Conservation (phyloP, 2,888 invertebrate genomes). For the Cheilosia grossa region DNA sequence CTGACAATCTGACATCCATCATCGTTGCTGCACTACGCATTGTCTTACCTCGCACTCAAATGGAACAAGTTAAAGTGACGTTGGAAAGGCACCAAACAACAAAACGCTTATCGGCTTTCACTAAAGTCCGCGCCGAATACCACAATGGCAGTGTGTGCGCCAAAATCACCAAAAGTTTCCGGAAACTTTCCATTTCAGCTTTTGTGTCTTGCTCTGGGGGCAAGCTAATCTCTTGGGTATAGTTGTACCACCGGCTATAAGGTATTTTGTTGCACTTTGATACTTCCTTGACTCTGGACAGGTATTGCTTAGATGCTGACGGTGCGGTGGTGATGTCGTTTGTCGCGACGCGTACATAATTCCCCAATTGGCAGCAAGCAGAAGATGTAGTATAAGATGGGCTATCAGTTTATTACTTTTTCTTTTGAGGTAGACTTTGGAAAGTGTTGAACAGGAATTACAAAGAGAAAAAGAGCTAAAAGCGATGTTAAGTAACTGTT, state of each 20-base stretch:
- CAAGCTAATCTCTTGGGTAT: slow-evolving; percentile 36
- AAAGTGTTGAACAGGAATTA: slow-evolving; percentile 35
- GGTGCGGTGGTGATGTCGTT: not conserved
- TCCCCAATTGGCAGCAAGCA: slow-evolving; percentile 34
- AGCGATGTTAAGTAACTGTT: slow-evolving; percentile 46
- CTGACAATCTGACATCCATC: slow-evolving; percentile 48
- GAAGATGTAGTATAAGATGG: slow-evolving; percentile 26
- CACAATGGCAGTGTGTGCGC: slow-evolving; percentile 30
- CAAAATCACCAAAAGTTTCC: slow-evolving; percentile 64
- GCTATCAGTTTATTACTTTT: slow-evolving; percentile 5
- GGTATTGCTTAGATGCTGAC: slow-evolving; percentile 9
- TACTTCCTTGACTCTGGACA: not conserved
- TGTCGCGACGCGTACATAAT: not conserved
- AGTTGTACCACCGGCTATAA: slow-evolving; percentile 19
- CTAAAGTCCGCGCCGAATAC: slow-evolving; percentile 26
- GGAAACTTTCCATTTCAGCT: slow-evolving; percentile 72
- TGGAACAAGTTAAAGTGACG: slow-evolving; percentile 7
- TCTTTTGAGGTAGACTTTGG: slow-evolving; percentile 32
- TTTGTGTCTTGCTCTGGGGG: slow-evolving; percentile 12
- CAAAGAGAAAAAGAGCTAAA: slow-evolving; percentile 26
- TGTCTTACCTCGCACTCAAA: not conserved
- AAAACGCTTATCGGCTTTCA: slow-evolving; percentile 61
- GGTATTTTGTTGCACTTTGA: slow-evolving; percentile 76
- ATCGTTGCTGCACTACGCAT: slow-evolving; percentile 26
- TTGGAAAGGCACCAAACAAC: slow-evolving; percentile 37